These are phyloP conservation scores for Euwallacea similis DNA, from an alignment of 1,140 invertebrate species.

Conservation along the genomic window DNA sequence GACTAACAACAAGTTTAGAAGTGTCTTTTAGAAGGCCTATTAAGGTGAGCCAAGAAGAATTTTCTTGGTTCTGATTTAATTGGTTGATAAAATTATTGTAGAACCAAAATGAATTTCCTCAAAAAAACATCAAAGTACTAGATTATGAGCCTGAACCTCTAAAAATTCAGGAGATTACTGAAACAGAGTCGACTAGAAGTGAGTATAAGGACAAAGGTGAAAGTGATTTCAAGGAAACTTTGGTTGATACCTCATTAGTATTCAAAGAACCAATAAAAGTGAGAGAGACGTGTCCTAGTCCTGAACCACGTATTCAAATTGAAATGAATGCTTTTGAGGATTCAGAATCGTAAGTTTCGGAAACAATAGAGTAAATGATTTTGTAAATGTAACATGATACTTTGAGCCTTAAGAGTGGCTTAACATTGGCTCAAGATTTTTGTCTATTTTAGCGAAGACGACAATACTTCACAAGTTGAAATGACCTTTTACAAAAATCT, in stretches of 20 bases:
- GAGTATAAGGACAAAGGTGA: slow-evolving; percentile 16
- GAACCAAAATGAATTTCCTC: slow-evolving; percentile 19
- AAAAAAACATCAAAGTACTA: background rate
- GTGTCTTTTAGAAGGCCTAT: slow-evolving; percentile 57
- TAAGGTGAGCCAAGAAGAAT: background rate
- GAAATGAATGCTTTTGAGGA: slow-evolving; percentile 64
- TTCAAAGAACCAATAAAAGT: slow-evolving; percentile 60
- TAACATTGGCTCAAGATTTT: too few species aligned
- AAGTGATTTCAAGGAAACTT: slow-evolving; percentile 45
- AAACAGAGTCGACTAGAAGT: slow-evolving; percentile 34
- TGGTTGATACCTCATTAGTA: slow-evolving; percentile 59
- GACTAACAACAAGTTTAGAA: slow-evolving; percentile 72
- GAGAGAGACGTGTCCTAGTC: slow-evolving; percentile 59
- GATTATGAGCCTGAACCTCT: slow-evolving; percentile 18
- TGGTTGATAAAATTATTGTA: slow-evolving; percentile 26
- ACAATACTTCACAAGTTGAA: slow-evolving; percentile 61
- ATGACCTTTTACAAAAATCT: slow-evolving; percentile 71
- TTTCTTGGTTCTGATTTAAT: slow-evolving; percentile 1
- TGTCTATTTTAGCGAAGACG: slow-evolving; percentile 52
- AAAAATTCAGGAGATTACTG: slow-evolving; percentile 45
- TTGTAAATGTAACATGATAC: too few species aligned
- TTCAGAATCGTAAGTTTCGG: slow-evolving; percentile 48
- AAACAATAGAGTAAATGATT: slow-evolving; percentile 18
- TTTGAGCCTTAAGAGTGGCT: too few species aligned
- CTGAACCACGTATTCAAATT: slow-evolving; percentile 63